A percentile compares a stretch with the other conserved stretches of the same genome.
phyloP scores from a whole-genome alignment of 1,140 invertebrate species.

The Leptonema lineaticorne region DNA sequence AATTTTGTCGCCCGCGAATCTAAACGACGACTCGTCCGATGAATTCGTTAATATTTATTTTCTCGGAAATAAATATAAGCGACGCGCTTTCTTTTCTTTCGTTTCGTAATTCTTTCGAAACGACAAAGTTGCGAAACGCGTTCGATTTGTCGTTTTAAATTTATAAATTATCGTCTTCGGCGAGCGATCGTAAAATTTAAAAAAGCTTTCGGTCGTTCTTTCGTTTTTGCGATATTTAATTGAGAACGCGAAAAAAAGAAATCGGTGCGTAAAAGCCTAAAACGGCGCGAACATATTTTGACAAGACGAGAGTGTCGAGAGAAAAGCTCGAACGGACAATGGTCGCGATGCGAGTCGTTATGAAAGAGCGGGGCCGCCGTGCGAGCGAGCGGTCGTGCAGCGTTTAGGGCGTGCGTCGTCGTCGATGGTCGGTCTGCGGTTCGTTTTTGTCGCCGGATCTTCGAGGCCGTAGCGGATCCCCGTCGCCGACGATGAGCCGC shows the following conservation, averaged over 20 bases:
- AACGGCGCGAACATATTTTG: background rate
- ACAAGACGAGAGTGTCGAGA: background rate
- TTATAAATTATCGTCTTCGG: too few species aligned
- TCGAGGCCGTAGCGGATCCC: background rate
- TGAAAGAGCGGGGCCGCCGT: background rate
- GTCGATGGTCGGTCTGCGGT: background rate
- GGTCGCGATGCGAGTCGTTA: background rate
- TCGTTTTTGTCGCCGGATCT: background rate
- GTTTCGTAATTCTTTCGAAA: too few species aligned
- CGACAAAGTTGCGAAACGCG: too few species aligned
- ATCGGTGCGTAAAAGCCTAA: background rate
- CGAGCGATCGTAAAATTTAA: too few species aligned
- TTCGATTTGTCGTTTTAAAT: too few species aligned
- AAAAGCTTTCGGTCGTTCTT: too few species aligned
- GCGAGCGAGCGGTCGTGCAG: background rate
- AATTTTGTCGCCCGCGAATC: too few species aligned
- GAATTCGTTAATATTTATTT: too few species aligned
- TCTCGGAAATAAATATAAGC: too few species aligned
- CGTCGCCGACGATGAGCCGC: slow-evolving; percentile 49
- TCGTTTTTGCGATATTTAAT: too few species aligned
- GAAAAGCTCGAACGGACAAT: background rate
- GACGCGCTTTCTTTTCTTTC: too few species aligned
- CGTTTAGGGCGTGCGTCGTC: background rate
- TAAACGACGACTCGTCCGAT: too few species aligned
- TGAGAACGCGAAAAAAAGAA: background rate